These are phyloP conservation scores for Enhydra lutris DNA, from an alignment of 2,113 vertebrate species.

Conservation along the genomic window DNA sequence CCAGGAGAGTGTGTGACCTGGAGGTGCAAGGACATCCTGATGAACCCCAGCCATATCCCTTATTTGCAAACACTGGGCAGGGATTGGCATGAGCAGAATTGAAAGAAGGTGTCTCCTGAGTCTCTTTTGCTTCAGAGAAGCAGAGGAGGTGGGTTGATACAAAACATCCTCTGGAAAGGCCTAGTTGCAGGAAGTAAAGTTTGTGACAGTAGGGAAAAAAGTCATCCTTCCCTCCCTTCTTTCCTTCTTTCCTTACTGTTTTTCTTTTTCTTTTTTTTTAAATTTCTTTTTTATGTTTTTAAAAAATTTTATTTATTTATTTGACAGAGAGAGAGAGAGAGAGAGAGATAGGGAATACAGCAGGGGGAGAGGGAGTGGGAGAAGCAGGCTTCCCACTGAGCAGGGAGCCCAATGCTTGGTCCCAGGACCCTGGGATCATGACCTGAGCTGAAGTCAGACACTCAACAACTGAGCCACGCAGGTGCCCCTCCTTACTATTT, in stretches of 20 bases:
- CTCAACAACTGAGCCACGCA: too few species aligned
- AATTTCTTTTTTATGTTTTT: too few species aligned
- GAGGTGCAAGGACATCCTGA: not conserved
- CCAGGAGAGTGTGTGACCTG: not conserved
- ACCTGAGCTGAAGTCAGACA: too few species aligned
- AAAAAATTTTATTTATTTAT: too few species aligned
- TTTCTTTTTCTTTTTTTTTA: too few species aligned
- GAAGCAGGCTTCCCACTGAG: too few species aligned
- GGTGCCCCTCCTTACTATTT: not conserved
- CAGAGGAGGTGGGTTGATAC: not conserved
- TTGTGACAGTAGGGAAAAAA: not conserved
- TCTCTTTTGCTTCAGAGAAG: not conserved
- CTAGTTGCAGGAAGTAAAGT: not conserved
- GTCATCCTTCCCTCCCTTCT: rapidly evolving
- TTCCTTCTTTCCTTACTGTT: not conserved
- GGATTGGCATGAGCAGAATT: not conserved
- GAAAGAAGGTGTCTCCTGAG: not conserved
- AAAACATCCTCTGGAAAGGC: not conserved
- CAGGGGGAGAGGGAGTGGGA: too few species aligned
- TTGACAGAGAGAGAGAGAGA: too few species aligned
- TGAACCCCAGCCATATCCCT: not conserved
- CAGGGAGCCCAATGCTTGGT: too few species aligned
- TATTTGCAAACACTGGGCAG: not conserved
- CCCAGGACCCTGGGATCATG: too few species aligned
- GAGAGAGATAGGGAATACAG: too few species aligned